phyloP scores from a whole-genome alignment of 2,113 vertebrate genomes.

The Nothobranchius furzeri region DNA sequence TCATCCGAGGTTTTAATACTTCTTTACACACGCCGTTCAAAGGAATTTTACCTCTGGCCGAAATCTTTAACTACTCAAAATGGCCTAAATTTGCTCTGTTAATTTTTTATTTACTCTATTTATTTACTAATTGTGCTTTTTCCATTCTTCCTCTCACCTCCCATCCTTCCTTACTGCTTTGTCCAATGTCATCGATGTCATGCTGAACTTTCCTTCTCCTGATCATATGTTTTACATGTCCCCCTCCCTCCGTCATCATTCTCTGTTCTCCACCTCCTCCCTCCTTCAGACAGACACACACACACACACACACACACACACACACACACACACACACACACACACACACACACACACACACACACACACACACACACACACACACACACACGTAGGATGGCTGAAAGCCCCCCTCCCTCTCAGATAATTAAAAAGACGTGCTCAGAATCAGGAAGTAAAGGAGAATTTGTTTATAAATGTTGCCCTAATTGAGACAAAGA shows the following conservation, averaged over 20 bases:
- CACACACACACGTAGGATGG: conserved; percentile 21
- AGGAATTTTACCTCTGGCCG: background rate
- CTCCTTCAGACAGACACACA: background rate
- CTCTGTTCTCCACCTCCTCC: background rate
- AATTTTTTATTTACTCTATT: background rate
- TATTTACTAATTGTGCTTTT: background rate
- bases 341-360: no score
- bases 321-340: no score
- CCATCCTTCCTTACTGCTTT: background rate
- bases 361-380: background rate
- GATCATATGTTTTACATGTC: background rate
- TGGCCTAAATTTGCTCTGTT: no score
- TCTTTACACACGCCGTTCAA: no score
- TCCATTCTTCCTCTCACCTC: background rate
- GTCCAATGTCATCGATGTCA: background rate
- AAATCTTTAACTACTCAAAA: no score
- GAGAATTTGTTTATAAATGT: conserved; percentile 3
- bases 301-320: no score
- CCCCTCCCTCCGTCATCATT: conserved; percentile 1
- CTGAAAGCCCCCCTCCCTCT: conserved; percentile 17
- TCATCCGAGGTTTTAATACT: no score
- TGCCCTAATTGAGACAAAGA: conserved; percentile 12
- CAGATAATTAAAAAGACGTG: conserved; percentile 19
- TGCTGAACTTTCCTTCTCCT: background rate
- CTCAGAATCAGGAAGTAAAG: conserved; percentile 13